Percentiles rank a stretch among this genome's conserved stretches.
These are phyloP conservation scores for Carollia perspicillata DNA, from an alignment of 2,113 vertebrate species.

Conservation along the genomic window DNA sequence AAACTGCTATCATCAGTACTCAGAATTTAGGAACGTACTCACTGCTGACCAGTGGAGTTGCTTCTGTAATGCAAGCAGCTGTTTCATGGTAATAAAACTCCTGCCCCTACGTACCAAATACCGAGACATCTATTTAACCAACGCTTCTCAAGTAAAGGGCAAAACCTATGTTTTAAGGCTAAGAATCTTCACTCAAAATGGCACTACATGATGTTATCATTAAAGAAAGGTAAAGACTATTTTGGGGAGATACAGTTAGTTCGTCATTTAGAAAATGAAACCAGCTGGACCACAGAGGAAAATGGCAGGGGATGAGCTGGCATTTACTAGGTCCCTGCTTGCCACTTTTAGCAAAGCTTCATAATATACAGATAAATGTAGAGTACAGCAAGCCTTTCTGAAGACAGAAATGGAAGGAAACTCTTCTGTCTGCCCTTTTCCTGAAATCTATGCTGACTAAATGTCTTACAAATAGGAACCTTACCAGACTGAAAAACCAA, in stretches of 20 bases:
- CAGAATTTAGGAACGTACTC: neutral
- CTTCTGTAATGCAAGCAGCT: neutral
- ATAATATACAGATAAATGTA: neutral
- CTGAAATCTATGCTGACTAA: neutral
- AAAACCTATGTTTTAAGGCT: neutral
- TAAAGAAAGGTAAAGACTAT: neutral
- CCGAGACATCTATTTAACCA: neutral
- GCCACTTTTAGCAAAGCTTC: neutral
- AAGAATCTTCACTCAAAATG: neutral
- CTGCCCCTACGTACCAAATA: neutral
- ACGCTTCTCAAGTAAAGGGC: neutral
- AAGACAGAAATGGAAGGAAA: neutral
- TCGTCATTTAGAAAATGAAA: conserved; percentile 6
- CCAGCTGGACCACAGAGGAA: neutral
- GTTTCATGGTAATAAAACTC: neutral
- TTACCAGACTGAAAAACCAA: neutral
- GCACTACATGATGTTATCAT: neutral
- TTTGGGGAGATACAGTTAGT: neutral
- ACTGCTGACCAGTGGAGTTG: rapidly evolving
- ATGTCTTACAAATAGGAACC: neutral
- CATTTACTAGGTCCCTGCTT: neutral
- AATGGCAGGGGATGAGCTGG: neutral
- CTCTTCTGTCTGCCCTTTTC: neutral
- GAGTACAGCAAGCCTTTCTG: neutral
- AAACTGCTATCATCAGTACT: neutral